Conservation (phyloP, 2,113 vertebrate species). For the Azemiops feae region DNA sequence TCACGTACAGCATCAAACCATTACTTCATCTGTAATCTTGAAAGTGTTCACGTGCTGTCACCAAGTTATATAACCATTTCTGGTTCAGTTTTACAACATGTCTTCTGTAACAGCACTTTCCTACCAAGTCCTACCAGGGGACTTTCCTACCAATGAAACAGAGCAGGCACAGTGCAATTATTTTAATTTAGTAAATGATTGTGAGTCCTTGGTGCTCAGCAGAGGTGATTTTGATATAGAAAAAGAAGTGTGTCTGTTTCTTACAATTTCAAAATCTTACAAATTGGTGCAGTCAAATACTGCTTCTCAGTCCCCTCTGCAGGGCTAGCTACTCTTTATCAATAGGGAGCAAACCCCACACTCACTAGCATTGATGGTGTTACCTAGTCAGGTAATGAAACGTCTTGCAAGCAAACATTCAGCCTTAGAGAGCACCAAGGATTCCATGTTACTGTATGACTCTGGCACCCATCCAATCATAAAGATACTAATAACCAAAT, state of each 20-base stretch:
- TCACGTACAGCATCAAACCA: background rate
- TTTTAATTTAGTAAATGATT: background rate
- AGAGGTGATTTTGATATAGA: background rate
- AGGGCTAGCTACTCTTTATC: background rate
- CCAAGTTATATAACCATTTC: background rate
- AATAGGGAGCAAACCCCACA: background rate
- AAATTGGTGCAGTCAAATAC: background rate
- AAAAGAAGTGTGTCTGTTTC: background rate
- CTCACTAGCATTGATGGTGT: background rate
- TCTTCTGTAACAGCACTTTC: background rate
- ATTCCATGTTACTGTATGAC: background rate
- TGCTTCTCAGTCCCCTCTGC: background rate
- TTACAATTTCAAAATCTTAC: background rate
- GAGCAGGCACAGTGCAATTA: background rate
- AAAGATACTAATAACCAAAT: background rate
- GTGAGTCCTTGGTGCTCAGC: background rate
- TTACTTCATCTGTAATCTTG: background rate
- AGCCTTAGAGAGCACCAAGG: background rate
- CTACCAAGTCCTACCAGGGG: too few species aligned
- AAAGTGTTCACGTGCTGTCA: background rate
- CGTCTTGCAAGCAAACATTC: background rate
- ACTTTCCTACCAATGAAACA: background rate
- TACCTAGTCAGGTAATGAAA: background rate
- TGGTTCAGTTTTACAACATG: background rate
- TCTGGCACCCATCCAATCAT: background rate